Evolutionary conservation across 2,113 vertebrate species (phyloP).

Genomic region (Bubo scandiacus): DNA sequence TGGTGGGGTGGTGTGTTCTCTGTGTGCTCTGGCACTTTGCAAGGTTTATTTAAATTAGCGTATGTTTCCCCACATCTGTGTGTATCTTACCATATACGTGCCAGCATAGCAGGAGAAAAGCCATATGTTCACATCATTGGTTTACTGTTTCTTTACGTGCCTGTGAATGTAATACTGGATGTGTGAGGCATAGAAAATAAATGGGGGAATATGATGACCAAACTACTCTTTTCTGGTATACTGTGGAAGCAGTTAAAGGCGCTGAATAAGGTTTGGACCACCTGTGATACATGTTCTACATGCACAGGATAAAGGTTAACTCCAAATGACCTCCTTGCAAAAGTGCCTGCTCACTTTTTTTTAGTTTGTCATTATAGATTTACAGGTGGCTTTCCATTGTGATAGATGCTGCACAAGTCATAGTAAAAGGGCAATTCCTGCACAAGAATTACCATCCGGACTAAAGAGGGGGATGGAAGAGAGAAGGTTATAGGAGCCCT

Average conservation of each 20-base stretch:
- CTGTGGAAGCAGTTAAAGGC: not conserved
- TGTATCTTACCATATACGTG: not conserved
- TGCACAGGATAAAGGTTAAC: not conserved
- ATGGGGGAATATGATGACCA: not conserved
- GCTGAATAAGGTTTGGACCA: not conserved
- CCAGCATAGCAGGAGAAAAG: slow-evolving; percentile 24
- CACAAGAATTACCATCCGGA: not conserved
- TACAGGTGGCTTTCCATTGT: not conserved
- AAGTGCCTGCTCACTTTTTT: not conserved
- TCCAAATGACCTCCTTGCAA: not conserved
- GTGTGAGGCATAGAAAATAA: not conserved
- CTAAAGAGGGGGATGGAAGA: not conserved
- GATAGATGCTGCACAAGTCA: not conserved
- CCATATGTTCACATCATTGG: not conserved
- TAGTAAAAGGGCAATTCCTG: not conserved
- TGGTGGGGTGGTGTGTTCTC: not conserved
- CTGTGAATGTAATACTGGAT: not conserved
- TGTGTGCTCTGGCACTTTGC: slow-evolving; percentile 22
- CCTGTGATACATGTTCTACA: not conserved
- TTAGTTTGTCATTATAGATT: not conserved
- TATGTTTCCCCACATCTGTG: slow-evolving; percentile 17
- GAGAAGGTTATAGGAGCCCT: not conserved
- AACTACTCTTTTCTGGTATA: not conserved
- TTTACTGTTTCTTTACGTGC: not conserved
- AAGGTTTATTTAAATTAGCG: slow-evolving; percentile 14